A percentile compares a stretch with the other conserved stretches of the same genome.
Evolutionary conservation across 2,113 vertebrate genomes (phyloP).

Genomic region (Macquaria australasica): DNA sequence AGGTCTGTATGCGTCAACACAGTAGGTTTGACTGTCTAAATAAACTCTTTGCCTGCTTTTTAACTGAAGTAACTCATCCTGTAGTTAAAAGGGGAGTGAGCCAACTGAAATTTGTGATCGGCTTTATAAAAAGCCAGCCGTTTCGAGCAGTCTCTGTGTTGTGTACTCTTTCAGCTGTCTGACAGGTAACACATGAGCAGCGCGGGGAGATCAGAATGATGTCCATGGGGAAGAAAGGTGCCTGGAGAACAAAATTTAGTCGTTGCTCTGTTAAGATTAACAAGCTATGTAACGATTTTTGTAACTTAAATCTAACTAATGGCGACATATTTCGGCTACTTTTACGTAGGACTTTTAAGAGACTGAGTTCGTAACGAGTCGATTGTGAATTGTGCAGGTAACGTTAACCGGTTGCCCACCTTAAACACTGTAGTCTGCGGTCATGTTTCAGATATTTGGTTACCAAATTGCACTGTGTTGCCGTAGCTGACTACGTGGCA

Average conservation of each 20-base stretch:
- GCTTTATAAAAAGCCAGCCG: neutral
- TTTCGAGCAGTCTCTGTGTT: neutral
- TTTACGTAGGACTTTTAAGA: neutral
- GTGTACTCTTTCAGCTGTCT: neutral
- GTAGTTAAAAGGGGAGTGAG: neutral
- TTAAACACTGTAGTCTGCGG: neutral
- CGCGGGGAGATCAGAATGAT: neutral
- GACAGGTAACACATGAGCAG: neutral
- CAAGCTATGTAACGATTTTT: neutral
- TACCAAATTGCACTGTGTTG: neutral
- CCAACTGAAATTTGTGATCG: neutral
- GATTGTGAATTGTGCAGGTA: neutral
- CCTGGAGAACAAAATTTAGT: neutral
- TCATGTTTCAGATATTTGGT: neutral
- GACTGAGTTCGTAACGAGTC: neutral
- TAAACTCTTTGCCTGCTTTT: neutral
- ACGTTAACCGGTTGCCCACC: neutral
- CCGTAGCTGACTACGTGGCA: rapidly evolving
- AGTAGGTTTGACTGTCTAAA: neutral
- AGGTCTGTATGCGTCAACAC: neutral
- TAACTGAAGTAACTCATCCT: neutral
- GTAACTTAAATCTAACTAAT: too few relatives aligned
- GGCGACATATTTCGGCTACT: neutral
- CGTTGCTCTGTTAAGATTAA: neutral
- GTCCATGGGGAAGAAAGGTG: neutral